These are phyloP conservation scores for Pygoscelis adeliae DNA, from an alignment of 2,113 vertebrate species.

Conservation along the genomic window DNA sequence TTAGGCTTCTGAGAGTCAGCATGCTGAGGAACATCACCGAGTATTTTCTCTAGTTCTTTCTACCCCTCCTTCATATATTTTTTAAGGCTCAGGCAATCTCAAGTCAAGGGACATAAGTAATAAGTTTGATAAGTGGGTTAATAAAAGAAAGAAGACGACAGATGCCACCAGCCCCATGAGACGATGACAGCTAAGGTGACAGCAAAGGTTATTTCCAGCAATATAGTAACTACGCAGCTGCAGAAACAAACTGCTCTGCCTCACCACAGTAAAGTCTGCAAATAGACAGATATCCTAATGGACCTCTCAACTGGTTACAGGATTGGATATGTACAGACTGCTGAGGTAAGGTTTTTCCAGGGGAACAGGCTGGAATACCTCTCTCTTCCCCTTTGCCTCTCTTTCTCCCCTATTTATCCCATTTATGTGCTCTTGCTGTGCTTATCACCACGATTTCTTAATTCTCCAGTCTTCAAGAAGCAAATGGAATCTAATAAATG, in stretches of 20 bases:
- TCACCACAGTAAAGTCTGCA: background rate
- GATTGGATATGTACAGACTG: background rate
- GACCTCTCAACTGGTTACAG: background rate
- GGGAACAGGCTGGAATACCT: background rate
- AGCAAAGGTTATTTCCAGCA: background rate
- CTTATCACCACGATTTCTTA: background rate
- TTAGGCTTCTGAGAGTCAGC: too few species aligned
- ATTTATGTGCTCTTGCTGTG: background rate
- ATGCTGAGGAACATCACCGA: background rate
- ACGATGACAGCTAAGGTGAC: background rate
- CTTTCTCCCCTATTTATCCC: fast-evolving
- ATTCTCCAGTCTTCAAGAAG: background rate
- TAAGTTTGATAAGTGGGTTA: background rate
- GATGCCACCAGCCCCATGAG: fast-evolving
- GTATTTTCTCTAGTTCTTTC: background rate
- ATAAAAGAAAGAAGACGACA: background rate
- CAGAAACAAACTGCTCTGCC: background rate
- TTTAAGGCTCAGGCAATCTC: background rate
- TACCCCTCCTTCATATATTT: background rate
- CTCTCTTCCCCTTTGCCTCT: background rate
- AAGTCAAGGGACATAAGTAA: background rate
- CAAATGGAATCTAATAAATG: background rate
- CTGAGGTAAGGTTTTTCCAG: background rate
- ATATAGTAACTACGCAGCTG: background rate
- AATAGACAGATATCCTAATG: background rate